These are phyloP conservation scores for Ellobium chinense DNA, from an alignment of 2,888 invertebrate species.

Conservation along the genomic window DNA sequence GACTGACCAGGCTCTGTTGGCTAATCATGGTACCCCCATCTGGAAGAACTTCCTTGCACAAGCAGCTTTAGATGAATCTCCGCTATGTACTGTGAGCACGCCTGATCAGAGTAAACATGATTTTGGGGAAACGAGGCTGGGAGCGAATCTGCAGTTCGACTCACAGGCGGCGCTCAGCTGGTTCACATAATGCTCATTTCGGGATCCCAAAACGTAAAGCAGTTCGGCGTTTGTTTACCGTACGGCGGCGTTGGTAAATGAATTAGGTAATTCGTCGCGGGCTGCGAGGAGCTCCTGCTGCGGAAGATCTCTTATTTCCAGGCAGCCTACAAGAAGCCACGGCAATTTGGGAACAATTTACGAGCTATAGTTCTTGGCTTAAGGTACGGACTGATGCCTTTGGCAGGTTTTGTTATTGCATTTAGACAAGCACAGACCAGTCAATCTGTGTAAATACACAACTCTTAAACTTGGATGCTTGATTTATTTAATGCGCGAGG, in stretches of 20 bases:
- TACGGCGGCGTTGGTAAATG: slow-evolving; percentile 10
- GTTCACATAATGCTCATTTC: slow-evolving; percentile 3
- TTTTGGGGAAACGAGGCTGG: no score
- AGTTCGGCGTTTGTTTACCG: slow-evolving; percentile 13
- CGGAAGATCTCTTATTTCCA: not conserved
- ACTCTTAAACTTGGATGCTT: not conserved
- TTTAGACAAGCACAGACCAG: not conserved
- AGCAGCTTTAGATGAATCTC: no score
- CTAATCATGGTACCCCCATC: no score
- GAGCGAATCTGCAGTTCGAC: not conserved
- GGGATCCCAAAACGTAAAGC: not conserved
- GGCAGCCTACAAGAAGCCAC: not conserved
- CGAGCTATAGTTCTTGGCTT: not conserved
- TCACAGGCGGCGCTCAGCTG: not conserved
- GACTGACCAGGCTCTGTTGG: no score
- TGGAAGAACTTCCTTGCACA: no score
- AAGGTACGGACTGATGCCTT: not conserved
- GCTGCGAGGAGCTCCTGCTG: not conserved
- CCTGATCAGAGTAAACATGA: no score
- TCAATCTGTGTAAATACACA: not conserved
- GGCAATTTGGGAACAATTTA: not conserved
- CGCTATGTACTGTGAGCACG: no score
- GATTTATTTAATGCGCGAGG: not conserved
- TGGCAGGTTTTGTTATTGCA: not conserved
- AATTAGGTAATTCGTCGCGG: slow-evolving; percentile 3